A percentile compares a stretch with the other conserved stretches of the same genome.
phyloP scores from a whole-genome alignment of 2,888 invertebrate genomes.

The Lasioglossum calceatum region DNA sequence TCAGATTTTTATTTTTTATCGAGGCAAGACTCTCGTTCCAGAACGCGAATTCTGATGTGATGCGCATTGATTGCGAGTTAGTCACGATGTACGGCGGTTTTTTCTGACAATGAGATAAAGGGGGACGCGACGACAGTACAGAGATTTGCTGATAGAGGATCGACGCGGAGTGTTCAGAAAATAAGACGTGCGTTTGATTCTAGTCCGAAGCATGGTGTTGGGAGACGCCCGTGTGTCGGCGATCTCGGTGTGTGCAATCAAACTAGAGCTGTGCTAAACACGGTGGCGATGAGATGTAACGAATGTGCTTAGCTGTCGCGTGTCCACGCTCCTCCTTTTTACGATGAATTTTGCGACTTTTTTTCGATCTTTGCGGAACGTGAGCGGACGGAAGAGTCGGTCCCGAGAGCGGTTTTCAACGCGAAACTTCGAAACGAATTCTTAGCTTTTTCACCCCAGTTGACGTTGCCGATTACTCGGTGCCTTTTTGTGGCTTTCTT shows the following conservation, averaged over 20 bases:
- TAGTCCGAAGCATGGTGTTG: constrained; percentile 37
- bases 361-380: too few relatives aligned
- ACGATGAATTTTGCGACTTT: too few relatives aligned
- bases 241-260: constrained; percentile 48
- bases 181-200: constrained; percentile 33
- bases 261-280: not conserved
- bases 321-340: not conserved
- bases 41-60: not conserved
- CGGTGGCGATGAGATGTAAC: not conserved
- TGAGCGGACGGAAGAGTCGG: not conserved
- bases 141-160: not conserved
- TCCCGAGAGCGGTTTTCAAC: not conserved
- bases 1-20: not conserved
- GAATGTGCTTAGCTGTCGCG: constrained; percentile 9
- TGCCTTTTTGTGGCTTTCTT: too few relatives aligned
- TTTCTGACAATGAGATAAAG: not conserved
- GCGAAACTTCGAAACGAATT: constrained; percentile 1
- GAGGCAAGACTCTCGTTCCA: not conserved
- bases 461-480: constrained; percentile 9
- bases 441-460: not conserved
- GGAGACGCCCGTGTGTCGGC: constrained; percentile 19
- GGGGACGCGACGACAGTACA: too few relatives aligned
- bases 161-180: not conserved
- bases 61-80: too few relatives aligned
- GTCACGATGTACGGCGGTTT: not conserved